Evolutionary conservation across 2,888 invertebrate genomes (phyloP).

Genomic region (Noctua pronuba): DNA sequence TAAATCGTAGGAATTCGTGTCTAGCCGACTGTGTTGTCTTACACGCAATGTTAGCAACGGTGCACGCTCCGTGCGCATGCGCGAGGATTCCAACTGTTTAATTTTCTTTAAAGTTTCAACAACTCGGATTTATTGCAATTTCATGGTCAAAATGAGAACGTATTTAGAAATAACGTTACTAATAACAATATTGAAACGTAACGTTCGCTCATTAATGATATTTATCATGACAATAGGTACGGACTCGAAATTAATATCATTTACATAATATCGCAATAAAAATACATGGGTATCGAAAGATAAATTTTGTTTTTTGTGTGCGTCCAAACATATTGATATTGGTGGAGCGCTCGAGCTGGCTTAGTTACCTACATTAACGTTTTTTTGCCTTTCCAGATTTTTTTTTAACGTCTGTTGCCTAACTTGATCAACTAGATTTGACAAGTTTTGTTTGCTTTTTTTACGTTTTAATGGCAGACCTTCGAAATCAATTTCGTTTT

Average conservation of each 20-base stretch:
- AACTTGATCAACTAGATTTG: conserved; percentile 16
- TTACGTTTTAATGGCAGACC: conserved; percentile 12
- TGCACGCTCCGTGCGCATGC: conserved; percentile 71
- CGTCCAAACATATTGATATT: conserved; percentile 30
- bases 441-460: conserved; percentile 32
- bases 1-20: conserved; percentile 63
- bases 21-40: conserved; percentile 63
- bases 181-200: conserved; percentile 25
- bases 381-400: conserved; percentile 24
- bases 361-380: conserved; percentile 31
- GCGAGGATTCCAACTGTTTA: conserved; percentile 69
- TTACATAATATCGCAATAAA: conserved; percentile 58
- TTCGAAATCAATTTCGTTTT: conserved; percentile 19
- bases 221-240: conserved; percentile 45
- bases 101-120: conserved; percentile 64
- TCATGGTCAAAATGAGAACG: conserved; percentile 52
- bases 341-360: conserved; percentile 10
- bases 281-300: conserved; percentile 35
- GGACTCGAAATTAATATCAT: conserved; percentile 42
- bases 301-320: conserved; percentile 32
- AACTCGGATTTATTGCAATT: conserved; percentile 48
- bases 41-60: conserved; percentile 76
- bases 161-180: conserved; percentile 32
- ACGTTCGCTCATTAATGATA: conserved; percentile 7
- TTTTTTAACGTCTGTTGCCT: conserved; percentile 26